A percentile compares a stretch with the other conserved stretches of the same genome.
These are phyloP conservation scores for Pionites leucogaster DNA, from an alignment of 2,113 vertebrate species.

Conservation along the genomic window DNA sequence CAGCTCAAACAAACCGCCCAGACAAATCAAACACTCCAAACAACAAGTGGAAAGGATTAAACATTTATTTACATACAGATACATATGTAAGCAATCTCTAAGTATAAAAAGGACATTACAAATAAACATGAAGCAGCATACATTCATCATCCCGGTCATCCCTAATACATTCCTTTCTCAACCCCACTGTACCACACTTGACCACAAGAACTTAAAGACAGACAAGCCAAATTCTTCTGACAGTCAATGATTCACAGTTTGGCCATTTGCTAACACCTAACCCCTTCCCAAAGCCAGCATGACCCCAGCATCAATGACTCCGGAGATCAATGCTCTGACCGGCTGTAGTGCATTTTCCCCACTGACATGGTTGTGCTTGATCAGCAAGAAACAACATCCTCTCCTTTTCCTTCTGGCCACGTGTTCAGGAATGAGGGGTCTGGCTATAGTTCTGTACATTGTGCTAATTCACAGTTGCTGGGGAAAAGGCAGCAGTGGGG, in stretches of 20 bases:
- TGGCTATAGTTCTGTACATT: constrained; percentile 48
- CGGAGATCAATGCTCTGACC: neutral
- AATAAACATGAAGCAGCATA: constrained; percentile 70
- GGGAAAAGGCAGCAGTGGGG: neutral
- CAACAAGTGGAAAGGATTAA: constrained; percentile 66
- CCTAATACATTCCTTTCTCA: constrained; percentile 69
- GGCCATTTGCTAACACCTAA: constrained; percentile 15
- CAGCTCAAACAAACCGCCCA: neutral
- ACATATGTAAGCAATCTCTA: constrained; percentile 70
- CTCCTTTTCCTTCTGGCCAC: neutral
- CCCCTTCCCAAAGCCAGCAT: constrained; percentile 17
- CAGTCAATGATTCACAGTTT: constrained; percentile 45
- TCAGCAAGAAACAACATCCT: neutral
- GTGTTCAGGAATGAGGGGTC: neutral
- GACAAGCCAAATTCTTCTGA: constrained; percentile 24
- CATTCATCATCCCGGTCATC: constrained; percentile 69
- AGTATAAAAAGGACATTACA: constrained; percentile 68
- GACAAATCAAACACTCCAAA: neutral
- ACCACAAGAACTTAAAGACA: constrained; percentile 57
- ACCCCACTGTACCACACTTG: constrained; percentile 52
- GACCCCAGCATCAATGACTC: neutral
- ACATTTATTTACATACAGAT: constrained; percentile 78
- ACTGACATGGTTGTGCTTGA: constrained; percentile 43
- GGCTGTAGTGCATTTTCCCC: constrained; percentile 11
- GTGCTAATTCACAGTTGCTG: constrained; percentile 35